Conservation (phyloP, 2,888 invertebrate species). For the Tenthredo amoena region DNA sequence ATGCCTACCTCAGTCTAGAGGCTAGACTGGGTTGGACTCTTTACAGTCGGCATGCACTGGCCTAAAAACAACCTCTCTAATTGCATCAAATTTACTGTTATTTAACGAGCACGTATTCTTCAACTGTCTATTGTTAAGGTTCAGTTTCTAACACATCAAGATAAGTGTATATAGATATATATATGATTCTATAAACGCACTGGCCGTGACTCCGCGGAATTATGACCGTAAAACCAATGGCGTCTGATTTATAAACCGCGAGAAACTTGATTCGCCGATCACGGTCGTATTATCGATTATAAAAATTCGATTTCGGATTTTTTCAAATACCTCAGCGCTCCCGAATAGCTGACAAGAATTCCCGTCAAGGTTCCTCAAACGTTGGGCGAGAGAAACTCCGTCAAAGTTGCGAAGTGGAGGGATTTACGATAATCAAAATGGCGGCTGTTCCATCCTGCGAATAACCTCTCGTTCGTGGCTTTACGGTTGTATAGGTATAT, state of each 20-base stretch:
- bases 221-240: not conserved
- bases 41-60: slow-evolving; percentile 31
- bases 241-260: not conserved
- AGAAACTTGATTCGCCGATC: not conserved
- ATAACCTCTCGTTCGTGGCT: not conserved
- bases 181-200: slow-evolving; percentile 13
- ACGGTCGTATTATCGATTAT: not conserved
- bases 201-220: slow-evolving; percentile 17
- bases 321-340: not conserved
- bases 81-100: slow-evolving; percentile 53
- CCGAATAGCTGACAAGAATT: not conserved
- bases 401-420: slow-evolving; percentile 20
- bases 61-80: slow-evolving; percentile 47
- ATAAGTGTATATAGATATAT: not conserved
- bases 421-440: not conserved
- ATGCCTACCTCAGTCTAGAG: not conserved
- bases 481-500: not conserved
- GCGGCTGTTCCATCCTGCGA: not conserved
- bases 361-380: not conserved
- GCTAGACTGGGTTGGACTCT: slow-evolving; percentile 3
- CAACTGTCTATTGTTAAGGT: slow-evolving; percentile 23
- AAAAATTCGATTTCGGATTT: not conserved
- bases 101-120: slow-evolving; percentile 21
- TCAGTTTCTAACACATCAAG: not conserved
- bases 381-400: not conserved